Conservation (phyloP, 2,113 vertebrate species). For the Prionailurus bengalensis region DNA sequence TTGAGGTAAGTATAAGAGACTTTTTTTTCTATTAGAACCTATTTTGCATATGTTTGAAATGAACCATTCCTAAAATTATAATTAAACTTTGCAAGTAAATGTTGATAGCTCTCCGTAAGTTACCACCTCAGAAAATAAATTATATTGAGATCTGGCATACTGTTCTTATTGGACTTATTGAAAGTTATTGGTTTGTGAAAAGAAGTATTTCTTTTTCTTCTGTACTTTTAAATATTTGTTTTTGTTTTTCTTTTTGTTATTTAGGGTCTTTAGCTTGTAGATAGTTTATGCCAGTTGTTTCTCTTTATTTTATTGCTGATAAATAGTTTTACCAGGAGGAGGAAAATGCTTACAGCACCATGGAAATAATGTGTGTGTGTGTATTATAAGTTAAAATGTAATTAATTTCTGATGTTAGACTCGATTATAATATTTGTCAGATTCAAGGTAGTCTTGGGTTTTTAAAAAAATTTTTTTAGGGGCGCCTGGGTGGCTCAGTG, state of each 20-base stretch:
- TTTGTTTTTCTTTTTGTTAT: not conserved
- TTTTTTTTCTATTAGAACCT: constrained; percentile 37
- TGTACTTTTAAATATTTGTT: not conserved
- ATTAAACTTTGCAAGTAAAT: constrained; percentile 9
- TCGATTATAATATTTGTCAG: not conserved
- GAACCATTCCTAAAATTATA: constrained; percentile 35
- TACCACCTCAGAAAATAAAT: constrained; percentile 45
- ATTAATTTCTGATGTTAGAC: not conserved
- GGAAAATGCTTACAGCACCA: not conserved
- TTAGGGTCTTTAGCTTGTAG: constrained; percentile 30
- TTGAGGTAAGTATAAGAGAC: constrained; percentile 25
- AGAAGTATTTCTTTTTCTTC: not conserved
- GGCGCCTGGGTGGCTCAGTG: too few species aligned
- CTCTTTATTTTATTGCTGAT: constrained; percentile 55
- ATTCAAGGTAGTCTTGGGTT: not conserved
- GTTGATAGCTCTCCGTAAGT: not conserved
- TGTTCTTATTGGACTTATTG: not conserved
- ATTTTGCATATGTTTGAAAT: constrained; percentile 51
- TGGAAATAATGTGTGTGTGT: not conserved
- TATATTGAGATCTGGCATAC: not conserved
- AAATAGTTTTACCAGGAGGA: constrained; percentile 36
- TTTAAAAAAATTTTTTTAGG: not conserved
- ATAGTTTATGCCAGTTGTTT: not conserved
- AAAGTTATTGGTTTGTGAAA: constrained; percentile 48
- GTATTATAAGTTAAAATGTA: not conserved